Percentiles rank a stretch among this genome's conserved stretches.
Conservation (phyloP, 2,888 invertebrate species). For the Pogonocherus hispidulus region DNA sequence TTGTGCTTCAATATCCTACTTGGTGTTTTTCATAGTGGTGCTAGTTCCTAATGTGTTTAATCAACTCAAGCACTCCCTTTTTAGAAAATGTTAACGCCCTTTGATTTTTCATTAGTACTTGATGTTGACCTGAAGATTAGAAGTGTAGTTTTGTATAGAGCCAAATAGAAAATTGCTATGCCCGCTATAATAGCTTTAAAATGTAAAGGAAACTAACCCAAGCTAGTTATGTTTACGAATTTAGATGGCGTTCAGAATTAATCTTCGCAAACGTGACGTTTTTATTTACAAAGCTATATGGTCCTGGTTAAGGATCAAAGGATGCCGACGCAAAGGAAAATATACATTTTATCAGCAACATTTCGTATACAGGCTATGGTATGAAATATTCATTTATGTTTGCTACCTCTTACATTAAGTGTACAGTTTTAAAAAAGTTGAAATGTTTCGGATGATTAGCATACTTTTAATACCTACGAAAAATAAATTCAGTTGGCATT, state of each 20-base stretch:
- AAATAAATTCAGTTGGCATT: neutral
- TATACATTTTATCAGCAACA: slow-evolving; percentile 6
- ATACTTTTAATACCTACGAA: neutral
- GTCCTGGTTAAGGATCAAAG: slow-evolving; percentile 1
- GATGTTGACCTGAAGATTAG: too few species aligned
- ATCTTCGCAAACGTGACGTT: neutral
- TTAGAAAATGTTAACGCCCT: too few species aligned
- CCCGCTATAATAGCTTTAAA: too few species aligned
- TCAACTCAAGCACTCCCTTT: too few species aligned
- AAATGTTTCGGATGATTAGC: neutral
- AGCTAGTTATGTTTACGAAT: neutral
- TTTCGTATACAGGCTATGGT: neutral
- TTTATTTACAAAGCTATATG: neutral
- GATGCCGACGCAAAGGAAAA: neutral
- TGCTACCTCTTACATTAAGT: neutral
- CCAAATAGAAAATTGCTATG: too few species aligned
- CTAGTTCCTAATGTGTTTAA: too few species aligned
- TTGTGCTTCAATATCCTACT: too few species aligned
- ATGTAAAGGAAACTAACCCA: neutral
- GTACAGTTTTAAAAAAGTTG: slow-evolving; percentile 1
- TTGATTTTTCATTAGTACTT: too few species aligned
- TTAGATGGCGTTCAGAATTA: neutral
- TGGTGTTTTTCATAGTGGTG: too few species aligned
- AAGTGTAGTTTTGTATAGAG: too few species aligned
- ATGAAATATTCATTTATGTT: slow-evolving; percentile 2